These are phyloP conservation scores for Trachemys scripta DNA, from an alignment of 2,113 vertebrate species.

Conservation along the genomic window DNA sequence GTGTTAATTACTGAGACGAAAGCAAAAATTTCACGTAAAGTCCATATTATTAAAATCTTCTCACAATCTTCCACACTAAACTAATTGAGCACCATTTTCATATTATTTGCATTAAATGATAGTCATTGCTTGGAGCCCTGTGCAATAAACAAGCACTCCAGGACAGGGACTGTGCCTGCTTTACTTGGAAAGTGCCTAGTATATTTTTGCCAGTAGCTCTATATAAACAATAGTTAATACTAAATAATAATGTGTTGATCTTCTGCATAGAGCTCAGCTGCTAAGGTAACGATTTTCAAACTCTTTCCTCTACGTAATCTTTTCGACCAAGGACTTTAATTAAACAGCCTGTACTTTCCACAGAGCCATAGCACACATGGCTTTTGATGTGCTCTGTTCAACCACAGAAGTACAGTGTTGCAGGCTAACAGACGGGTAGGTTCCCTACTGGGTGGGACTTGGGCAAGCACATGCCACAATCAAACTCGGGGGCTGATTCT, in stretches of 20 bases:
- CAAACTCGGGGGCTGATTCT: background rate
- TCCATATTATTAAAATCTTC: slow-evolving; percentile 33
- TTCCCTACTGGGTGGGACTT: background rate
- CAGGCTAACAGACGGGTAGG: background rate
- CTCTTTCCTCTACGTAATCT: background rate
- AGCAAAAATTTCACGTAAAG: slow-evolving; percentile 13
- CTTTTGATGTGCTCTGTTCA: background rate
- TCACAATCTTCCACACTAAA: slow-evolving; percentile 34
- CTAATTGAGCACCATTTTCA: slow-evolving; percentile 34
- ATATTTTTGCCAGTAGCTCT: background rate
- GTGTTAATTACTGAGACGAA: slow-evolving; percentile 36
- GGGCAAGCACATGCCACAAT: background rate
- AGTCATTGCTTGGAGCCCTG: background rate
- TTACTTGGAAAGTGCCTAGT: background rate
- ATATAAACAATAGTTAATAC: background rate
- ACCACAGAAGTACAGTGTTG: background rate
- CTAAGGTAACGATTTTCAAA: background rate
- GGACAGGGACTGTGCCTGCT: background rate
- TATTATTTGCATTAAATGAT: background rate
- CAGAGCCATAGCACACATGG: background rate
- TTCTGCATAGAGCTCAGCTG: background rate
- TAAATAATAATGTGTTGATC: background rate
- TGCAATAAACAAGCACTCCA: background rate
- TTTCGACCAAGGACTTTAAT: background rate
- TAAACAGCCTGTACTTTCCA: background rate